Conservation (phyloP, 1,140 invertebrate genomes). For the Steinernema feltiae region DNA sequence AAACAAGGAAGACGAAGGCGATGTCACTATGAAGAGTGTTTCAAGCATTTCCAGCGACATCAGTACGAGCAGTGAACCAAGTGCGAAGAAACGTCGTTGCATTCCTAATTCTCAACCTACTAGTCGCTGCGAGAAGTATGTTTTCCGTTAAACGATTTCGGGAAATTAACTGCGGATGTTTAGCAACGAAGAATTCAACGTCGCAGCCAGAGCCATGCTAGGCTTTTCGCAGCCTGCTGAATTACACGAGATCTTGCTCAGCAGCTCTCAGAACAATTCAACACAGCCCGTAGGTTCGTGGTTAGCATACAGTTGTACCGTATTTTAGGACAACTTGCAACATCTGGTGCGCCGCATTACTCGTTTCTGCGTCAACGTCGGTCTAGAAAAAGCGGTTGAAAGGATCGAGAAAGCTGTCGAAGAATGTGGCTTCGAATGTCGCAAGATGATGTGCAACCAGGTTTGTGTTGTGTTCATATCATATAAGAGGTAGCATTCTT, state of each 20-base stretch:
- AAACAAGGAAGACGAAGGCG: neutral
- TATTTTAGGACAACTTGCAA: constrained; percentile 30
- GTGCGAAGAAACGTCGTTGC: neutral
- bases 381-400: constrained; percentile 10
- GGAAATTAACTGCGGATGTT: constrained; percentile 20
- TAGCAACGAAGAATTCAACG: neutral
- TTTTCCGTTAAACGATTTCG: no score
- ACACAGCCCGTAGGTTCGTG: no score
- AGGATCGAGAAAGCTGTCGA: constrained; percentile 21
- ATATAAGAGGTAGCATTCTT: no score
- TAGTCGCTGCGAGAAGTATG: no score
- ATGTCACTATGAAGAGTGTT: neutral
- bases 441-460: neutral
- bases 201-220: constrained; percentile 7
- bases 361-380: constrained; percentile 31
- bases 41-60: neutral
- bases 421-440: neutral
- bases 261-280: constrained; percentile 7
- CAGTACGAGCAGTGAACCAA: no score
- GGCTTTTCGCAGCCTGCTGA: constrained; percentile 33
- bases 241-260: constrained; percentile 28
- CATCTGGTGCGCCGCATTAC: constrained; percentile 34
- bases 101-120: neutral
- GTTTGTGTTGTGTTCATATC: neutral
- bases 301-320: no score